Percentiles rank a stretch among this genome's conserved stretches.
Evolutionary conservation across 2,113 vertebrate genomes (phyloP).

Genomic region (Hipposideros armiger): DNA sequence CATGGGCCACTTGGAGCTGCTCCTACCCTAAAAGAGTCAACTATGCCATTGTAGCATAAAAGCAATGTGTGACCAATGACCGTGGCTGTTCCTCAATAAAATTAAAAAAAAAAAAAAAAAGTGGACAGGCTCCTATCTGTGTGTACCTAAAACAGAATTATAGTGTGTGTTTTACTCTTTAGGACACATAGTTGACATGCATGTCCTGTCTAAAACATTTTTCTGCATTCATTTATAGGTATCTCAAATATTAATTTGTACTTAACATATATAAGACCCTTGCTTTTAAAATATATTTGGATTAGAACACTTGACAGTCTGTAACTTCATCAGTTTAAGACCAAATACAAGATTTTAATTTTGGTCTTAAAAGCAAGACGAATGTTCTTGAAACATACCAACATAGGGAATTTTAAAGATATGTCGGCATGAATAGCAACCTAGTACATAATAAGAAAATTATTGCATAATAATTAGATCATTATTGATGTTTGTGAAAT

Average conservation of each 20-base stretch:
- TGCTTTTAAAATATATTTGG: slow-evolving; percentile 49
- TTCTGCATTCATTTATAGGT: slow-evolving; percentile 8
- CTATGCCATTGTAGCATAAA: too few relatives aligned
- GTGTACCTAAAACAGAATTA: slow-evolving; percentile 1
- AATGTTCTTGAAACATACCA: not conserved
- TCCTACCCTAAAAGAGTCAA: too few relatives aligned
- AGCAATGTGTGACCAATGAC: too few relatives aligned
- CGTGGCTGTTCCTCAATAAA: too few relatives aligned
- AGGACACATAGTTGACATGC: not conserved
- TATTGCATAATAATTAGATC: slow-evolving; percentile 11
- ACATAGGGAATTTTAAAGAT: slow-evolving; percentile 19
- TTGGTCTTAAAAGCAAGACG: slow-evolving; percentile 53
- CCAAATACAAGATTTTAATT: slow-evolving; percentile 35
- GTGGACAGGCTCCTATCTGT: not conserved
- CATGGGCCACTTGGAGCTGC: too few relatives aligned
- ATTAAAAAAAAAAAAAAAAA: not conserved
- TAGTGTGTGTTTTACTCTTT: not conserved
- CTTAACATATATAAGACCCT: not conserved
- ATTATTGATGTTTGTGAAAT: slow-evolving; percentile 12
- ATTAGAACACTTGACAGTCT: slow-evolving; percentile 37
- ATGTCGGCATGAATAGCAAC: not conserved
- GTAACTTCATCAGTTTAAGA: slow-evolving; percentile 46
- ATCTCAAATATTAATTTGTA: slow-evolving; percentile 8
- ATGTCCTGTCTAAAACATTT: not conserved
- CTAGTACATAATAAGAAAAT: not conserved